Conservation (phyloP, 2,797 vertebrate species). For the Mastacembelus armatus region DNA sequence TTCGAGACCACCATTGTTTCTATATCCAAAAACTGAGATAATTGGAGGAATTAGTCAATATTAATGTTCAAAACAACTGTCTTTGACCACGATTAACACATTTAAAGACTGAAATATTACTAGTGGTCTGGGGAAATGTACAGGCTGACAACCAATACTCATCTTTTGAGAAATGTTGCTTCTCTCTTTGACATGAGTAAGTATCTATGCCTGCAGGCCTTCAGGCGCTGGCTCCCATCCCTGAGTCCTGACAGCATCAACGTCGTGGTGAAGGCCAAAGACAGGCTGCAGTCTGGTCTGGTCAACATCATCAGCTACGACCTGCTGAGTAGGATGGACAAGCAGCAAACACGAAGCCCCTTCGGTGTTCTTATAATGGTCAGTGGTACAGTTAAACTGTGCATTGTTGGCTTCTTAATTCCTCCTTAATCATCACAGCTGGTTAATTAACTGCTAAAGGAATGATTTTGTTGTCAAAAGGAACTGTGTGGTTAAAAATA, state of each 20-base stretch:
- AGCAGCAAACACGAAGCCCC: conserved; percentile 78
- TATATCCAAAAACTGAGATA: conserved; percentile 12
- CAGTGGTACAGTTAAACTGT: conserved; percentile 58
- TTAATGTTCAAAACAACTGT: neutral
- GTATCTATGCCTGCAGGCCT: conserved; percentile 83
- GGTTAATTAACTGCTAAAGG: neutral
- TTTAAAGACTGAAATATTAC: neutral
- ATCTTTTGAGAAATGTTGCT: neutral
- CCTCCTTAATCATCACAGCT: neutral
- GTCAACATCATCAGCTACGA: conserved; percentile 98
- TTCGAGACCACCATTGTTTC: conserved; percentile 19
- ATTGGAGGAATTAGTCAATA: neutral
- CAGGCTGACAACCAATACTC: neutral
- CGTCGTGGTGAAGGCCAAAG: conserved; percentile 91
- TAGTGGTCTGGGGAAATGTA: neutral
- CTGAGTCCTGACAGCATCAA: conserved; percentile 87
- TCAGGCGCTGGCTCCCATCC: conserved; percentile 94
- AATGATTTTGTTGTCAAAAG: neutral
- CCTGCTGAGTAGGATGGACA: conserved; percentile 93
- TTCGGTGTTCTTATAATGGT: conserved; percentile 96
- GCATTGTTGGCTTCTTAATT: neutral
- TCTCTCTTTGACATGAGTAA: neutral
- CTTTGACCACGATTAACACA: neutral
- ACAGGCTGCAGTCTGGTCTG: conserved; percentile 84
- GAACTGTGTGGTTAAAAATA: neutral